Percentiles rank a stretch among this genome's conserved stretches.
Evolutionary conservation across 2,797 vertebrate species (phyloP).

Genomic region (Mycteria americana): DNA sequence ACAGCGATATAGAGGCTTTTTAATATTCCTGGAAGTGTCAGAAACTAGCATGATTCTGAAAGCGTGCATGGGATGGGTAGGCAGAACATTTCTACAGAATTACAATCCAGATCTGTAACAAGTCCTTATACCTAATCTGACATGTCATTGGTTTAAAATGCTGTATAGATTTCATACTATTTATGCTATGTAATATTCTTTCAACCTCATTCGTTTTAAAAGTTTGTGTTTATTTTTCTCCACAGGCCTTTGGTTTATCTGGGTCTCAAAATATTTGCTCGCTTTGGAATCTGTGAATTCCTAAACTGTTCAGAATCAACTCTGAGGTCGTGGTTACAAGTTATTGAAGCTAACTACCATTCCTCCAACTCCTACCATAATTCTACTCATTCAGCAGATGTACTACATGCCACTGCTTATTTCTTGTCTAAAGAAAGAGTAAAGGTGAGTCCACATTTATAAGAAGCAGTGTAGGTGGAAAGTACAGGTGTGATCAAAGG

Average conservation of each 20-base stretch:
- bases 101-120: no score
- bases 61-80: neutral
- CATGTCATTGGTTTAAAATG: neutral
- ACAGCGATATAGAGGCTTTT: neutral
- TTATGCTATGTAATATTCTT: neutral
- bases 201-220: neutral
- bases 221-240: constrained; percentile 30
- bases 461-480: neutral
- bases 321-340: constrained; percentile 91
- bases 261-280: constrained; percentile 92
- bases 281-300: constrained; percentile 93
- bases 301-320: constrained; percentile 91
- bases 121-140: neutral
- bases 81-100: neutral
- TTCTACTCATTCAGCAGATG: constrained; percentile 93
- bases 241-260: constrained; percentile 91
- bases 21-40: neutral
- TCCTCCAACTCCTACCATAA: constrained; percentile 97
- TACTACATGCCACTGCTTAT: constrained; percentile 95
- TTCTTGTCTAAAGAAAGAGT: constrained; percentile 93
- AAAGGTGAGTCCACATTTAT: constrained; percentile 80
- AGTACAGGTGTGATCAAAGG: neutral
- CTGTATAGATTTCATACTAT: neutral
- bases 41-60: neutral
- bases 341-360: constrained; percentile 94